These are phyloP conservation scores for Ernsta delagoae DNA, from an alignment of 2,888 invertebrate species.

Conservation along the genomic window DNA sequence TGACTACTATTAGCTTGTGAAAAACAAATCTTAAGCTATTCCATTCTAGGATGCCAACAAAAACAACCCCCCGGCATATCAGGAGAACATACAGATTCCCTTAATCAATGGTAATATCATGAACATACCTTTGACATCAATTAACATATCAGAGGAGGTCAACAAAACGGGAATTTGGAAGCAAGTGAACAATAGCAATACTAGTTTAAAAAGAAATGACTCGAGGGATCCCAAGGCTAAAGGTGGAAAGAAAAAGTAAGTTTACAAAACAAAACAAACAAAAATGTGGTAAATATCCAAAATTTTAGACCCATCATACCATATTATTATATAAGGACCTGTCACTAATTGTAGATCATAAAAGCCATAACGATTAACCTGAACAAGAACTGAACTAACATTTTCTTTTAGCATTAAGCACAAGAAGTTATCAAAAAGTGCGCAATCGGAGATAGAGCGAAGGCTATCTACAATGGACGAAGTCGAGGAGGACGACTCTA, in stretches of 20 bases:
- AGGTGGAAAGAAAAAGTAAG: conserved; percentile 77
- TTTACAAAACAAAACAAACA: conserved; percentile 32
- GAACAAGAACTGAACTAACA: neutral
- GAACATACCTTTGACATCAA: conserved; percentile 93
- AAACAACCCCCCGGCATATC: conserved; percentile 77
- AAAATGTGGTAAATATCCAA: neutral
- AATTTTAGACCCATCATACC: too few species aligned
- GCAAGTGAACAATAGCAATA: conserved; percentile 91
- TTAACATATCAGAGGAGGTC: conserved; percentile 97
- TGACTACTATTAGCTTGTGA: conserved; percentile 35
- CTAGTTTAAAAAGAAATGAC: conserved; percentile 62
- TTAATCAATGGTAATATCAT: conserved; percentile 95
- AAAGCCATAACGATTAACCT: neutral
- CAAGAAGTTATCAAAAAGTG: conserved; percentile 89
- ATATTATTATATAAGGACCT: too few species aligned
- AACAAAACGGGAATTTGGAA: conserved; percentile 98
- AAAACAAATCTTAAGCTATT: conserved; percentile 55
- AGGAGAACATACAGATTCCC: conserved; percentile 93
- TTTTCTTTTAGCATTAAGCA: conserved; percentile 81
- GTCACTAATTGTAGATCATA: neutral
- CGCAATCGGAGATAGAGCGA: conserved; percentile 85
- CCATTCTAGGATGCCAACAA: conserved; percentile 76
- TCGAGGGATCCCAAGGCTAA: conserved; percentile 69
- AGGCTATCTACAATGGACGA: conserved; percentile 94
- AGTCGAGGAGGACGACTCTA: conserved; percentile 91